Evolutionary conservation across 2,888 invertebrate genomes (phyloP), one percentile per base, ranked within the genome.

Genomic region (Harmothoe impar): DNA sequence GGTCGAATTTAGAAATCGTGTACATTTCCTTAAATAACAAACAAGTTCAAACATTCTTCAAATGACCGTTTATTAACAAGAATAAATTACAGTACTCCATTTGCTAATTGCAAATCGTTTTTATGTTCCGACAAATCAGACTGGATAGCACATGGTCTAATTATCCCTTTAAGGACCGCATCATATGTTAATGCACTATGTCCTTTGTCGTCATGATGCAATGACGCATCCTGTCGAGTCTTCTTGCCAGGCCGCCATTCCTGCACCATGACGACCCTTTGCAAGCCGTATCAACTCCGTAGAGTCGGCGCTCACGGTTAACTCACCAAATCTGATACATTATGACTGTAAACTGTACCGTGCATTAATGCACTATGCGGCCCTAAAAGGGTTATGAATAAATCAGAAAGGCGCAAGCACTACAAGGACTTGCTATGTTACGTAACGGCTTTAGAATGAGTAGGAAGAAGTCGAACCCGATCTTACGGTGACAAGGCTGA

Each of bases 51-150:
- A 72, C 29, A 72, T 12, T 62, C 15, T 72, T 72, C 5, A 15
- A 72, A 72, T n/a, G 25, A 72, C 72, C 72, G 25, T 72, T 72
- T 72, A 72, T 72, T 72, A 72, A 72, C 72, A 72, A 72, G 72
- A 72, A 72, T 72, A 72, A 72, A 72, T 72, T 72, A 72, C 72
- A 72, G 25, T 7, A 72, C 72, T 72, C 29, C 5, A 29, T 72
- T 72, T n/a, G 29, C 29, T 72, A 7, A 25, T 72, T 72, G 23
- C 23, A 62, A 62, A 62, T 20, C 62, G 25, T 62, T 3, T 12
- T 62, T n/a, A 62, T 62, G 62, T 62, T n/a, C 23, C 3, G 3
- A n/a, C 15, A n/a, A 62, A 3, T 20, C 20, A 20, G 5, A n/a
- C 20, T 20, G 20, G 62, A n/a, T 20, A n/a, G 62, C 62, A n/a